Evolutionary conservation across 2,797 vertebrate genomes (phyloP), one percentile per base, ranked within the genome.

Genomic region (Chaenodraco wilsoni): DNA sequence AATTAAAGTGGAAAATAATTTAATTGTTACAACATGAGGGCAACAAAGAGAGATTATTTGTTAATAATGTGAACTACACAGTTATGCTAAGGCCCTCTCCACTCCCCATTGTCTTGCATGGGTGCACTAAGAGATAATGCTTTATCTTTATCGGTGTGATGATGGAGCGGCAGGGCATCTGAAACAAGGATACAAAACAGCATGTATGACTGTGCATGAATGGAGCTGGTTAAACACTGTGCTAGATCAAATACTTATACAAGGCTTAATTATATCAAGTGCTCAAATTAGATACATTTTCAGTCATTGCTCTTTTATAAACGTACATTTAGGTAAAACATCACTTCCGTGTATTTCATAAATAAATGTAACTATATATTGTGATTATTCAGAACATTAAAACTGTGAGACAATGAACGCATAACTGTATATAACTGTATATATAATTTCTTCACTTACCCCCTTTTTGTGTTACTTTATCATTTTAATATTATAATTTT

Each of bases 181-280:
- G 74, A 78, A 71, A 88, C 72, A 44, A 49, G 51, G 7, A 68
- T 78, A 75, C 67, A 79, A 60, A 87, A 80, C 68, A 76, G 1
- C 21, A 17, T 0, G 23, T 11, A 21, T 37, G 19, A 65, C 40
- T 10, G 50, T 51, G 51, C 15, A 37, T 21, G 15, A 55, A n/a
- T 43, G 7, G 44, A 40, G 52, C 8, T 14, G 19, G 27, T 61
- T 58, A 17, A 27, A 59, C 19, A 15, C 3, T 27, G 27, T 5
- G 27, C 27, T 27, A 27, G 27, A 27, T 27, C 27, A 27, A 27
- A 27, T 27, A 27, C 27, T 27, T 27, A 27, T 27, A 27, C 33
- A 37, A 37, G 33, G 33, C 8, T 37, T 37, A 37, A 7, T 37
- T 10, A 12, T 27, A 45, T 17, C 11, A 13, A 48, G 54, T 37